phyloP scores from a whole-genome alignment of 2,888 invertebrate species.

The Athalia circularis region DNA sequence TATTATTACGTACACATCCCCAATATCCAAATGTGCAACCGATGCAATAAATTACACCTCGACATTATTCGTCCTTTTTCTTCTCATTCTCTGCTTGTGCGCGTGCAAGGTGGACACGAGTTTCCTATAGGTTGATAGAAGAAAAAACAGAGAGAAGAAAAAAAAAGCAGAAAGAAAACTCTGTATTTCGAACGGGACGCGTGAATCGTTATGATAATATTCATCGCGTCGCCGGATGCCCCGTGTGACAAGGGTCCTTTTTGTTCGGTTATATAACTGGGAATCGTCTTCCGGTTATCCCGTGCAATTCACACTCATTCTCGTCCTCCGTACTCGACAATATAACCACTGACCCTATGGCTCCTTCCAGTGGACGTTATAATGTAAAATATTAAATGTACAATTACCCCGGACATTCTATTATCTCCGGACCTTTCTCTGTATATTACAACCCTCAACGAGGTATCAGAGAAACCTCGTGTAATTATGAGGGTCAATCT shows the following conservation, averaged over 20 bases:
- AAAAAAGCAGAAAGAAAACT: not conserved
- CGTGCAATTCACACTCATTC: not conserved
- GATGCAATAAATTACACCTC: no score
- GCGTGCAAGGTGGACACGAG: no score
- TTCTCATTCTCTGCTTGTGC: no score
- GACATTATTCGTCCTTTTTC: no score
- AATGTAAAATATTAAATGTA: constrained; percentile 33
- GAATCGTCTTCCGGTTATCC: constrained; percentile 23
- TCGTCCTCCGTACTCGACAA: not conserved
- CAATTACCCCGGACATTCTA: constrained; percentile 32
- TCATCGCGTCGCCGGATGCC: constrained; percentile 28
- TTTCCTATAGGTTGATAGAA: not conserved
- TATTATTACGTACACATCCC: no score
- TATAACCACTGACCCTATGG: constrained; percentile 22
- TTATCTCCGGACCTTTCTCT: constrained; percentile 24
- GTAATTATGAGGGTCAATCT: no score
- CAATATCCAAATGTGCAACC: no score
- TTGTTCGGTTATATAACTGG: constrained; percentile 17
- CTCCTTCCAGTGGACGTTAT: not conserved
- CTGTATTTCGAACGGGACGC: not conserved
- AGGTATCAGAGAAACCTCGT: no score
- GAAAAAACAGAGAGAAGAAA: not conserved
- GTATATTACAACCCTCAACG: no score
- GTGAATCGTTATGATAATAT: constrained; percentile 26
- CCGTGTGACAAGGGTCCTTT: constrained; percentile 25